Conservation (phyloP, 2,797 vertebrate genomes). For the Alcedo atthis region DNA sequence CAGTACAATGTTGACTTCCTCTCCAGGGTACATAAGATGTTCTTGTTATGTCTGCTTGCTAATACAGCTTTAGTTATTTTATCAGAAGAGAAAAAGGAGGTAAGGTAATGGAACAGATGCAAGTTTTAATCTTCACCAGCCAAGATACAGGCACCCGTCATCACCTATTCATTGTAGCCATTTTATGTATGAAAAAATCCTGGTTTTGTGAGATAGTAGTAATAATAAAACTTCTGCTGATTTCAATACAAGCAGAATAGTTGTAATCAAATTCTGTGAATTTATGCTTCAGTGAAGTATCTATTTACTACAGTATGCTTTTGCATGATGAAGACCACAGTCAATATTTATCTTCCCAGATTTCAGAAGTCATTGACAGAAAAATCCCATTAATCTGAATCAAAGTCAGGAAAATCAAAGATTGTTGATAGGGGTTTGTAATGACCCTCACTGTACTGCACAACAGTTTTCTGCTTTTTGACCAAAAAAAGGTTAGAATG, state of each 20-base stretch:
- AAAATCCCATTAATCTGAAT: neutral
- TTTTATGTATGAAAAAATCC: neutral
- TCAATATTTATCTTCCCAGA: neutral
- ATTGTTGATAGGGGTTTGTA: neutral
- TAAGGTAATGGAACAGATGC: neutral
- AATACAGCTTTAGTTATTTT: neutral
- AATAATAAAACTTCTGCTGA: neutral
- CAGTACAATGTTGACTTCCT: neutral
- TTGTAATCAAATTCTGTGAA: neutral
- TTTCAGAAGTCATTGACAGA: neutral
- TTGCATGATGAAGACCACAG: neutral
- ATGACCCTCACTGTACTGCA: neutral
- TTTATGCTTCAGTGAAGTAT: neutral
- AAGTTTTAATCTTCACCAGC: neutral
- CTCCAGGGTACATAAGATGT: neutral
- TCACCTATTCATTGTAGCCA: neutral
- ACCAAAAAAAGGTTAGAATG: neutral
- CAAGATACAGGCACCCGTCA: neutral
- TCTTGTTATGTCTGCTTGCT: neutral
- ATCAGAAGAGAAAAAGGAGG: neutral
- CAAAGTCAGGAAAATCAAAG: neutral
- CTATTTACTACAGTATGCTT: neutral
- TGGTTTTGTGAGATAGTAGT: neutral
- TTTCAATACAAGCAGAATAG: neutral
- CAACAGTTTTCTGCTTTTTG: neutral